Evolutionary conservation across 2,797 vertebrate genomes (phyloP).

Genomic region (Corythornis leucogaster): DNA sequence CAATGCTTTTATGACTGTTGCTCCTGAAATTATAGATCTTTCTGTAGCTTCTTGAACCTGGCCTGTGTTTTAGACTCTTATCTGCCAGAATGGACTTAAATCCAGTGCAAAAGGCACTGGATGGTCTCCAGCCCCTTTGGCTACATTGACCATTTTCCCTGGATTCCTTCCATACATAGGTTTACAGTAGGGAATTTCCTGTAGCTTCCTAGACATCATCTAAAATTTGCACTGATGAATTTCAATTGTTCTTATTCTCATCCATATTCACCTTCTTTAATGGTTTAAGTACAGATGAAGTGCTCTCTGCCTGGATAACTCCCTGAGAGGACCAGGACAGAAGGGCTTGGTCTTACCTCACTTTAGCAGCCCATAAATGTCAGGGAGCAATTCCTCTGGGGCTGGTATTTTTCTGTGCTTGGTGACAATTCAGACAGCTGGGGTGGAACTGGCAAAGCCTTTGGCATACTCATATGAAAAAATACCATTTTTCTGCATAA

Average conservation of each 20-base stretch:
- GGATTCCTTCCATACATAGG: neutral
- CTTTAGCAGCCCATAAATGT: slow-evolving; percentile 37
- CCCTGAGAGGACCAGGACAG: neutral
- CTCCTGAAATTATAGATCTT: neutral
- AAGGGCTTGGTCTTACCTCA: neutral
- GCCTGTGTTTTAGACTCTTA: neutral
- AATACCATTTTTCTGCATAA: slow-evolving; percentile 2
- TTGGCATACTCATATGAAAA: neutral
- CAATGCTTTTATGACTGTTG: neutral
- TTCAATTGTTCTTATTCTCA: neutral
- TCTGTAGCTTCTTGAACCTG: neutral
- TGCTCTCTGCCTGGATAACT: neutral
- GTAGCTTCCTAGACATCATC: neutral
- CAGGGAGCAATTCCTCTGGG: neutral
- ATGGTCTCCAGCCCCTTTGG: neutral
- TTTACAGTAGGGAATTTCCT: neutral
- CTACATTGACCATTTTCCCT: neutral
- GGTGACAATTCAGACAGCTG: slow-evolving; percentile 33
- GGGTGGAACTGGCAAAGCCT: slow-evolving; percentile 1
- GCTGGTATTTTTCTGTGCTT: slow-evolving; percentile 38
- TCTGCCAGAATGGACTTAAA: neutral
- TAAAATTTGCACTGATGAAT: neutral
- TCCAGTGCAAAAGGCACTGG: neutral
- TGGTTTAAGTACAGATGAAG: neutral
- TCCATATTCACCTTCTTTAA: neutral